phyloP scores from a whole-genome alignment of 2,888 invertebrate genomes.

The Ophioninae sp. region DNA sequence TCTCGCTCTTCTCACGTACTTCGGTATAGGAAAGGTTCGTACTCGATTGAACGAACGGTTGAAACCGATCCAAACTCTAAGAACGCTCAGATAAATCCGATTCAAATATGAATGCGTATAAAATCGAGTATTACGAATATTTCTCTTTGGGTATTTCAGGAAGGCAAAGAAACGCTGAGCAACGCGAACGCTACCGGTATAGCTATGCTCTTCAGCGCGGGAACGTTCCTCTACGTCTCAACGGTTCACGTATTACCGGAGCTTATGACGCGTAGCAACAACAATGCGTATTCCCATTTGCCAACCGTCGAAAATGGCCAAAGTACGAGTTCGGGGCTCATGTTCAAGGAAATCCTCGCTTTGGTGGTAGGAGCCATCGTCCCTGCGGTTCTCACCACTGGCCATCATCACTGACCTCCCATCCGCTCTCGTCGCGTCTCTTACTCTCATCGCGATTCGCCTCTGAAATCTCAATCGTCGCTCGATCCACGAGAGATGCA shows the following conservation, averaged over 20 bases:
- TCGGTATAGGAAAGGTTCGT: slow-evolving; percentile 90
- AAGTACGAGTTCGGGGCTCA: slow-evolving; percentile 83
- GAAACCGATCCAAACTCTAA: no score
- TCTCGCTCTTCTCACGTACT: slow-evolving; percentile 94
- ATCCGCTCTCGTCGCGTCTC: background rate
- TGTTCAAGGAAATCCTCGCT: slow-evolving; percentile 89
- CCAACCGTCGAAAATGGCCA: slow-evolving; percentile 78
- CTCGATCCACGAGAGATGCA: background rate
- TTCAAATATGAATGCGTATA: background rate
- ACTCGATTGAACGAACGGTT: no score
- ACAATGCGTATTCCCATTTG: slow-evolving; percentile 80
- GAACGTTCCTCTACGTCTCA: slow-evolving; percentile 99
- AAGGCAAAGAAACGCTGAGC: slow-evolving; percentile 94
- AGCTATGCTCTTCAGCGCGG: slow-evolving; percentile 99
- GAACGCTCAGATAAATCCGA: no score
- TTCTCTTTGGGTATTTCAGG: slow-evolving; percentile 82
- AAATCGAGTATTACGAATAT: background rate
- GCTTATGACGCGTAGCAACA: slow-evolving; percentile 85
- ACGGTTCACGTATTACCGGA: slow-evolving; percentile 99
- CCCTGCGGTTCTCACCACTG: slow-evolving; percentile 94
- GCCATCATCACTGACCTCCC: slow-evolving; percentile 88
- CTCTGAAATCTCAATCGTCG: background rate
- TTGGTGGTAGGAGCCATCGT: slow-evolving; percentile 93
- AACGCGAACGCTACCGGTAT: slow-evolving; percentile 96
- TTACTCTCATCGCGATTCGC: background rate